phyloP scores from a whole-genome alignment of 1,140 invertebrate genomes.

The Elysia chlorotica region DNA sequence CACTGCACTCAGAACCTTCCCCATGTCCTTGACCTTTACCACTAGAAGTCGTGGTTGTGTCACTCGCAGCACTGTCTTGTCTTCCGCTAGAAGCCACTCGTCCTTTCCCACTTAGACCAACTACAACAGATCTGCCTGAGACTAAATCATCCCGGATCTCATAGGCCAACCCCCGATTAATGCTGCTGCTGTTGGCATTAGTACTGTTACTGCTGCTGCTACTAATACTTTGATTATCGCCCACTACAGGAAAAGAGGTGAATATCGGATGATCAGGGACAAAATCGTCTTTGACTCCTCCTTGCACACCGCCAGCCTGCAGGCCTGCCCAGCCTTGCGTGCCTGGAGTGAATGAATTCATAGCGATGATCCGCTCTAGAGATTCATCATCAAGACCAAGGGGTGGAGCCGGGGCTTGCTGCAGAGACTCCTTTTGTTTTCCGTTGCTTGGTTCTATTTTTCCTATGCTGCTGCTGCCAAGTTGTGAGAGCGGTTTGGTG shows the following conservation, averaged over 20 bases:
- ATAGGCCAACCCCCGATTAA: slow-evolving; percentile 39
- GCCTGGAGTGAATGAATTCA: slow-evolving; percentile 27
- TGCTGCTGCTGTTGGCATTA: too few species aligned
- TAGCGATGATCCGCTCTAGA: slow-evolving; percentile 27
- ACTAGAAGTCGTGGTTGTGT: too few species aligned
- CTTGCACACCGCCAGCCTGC: slow-evolving; percentile 5
- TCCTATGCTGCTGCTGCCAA: too few species aligned
- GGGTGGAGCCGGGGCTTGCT: too few species aligned
- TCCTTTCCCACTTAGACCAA: too few species aligned
- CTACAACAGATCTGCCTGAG: slow-evolving; percentile 28
- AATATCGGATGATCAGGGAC: slow-evolving; percentile 3
- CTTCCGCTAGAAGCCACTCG: too few species aligned
- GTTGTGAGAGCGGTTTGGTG: too few species aligned
- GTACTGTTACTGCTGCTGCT: not conserved
- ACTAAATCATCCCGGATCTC: slow-evolving; percentile 46
- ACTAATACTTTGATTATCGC: not conserved
- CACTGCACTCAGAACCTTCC: too few species aligned
- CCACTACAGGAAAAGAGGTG: not conserved
- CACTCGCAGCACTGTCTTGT: too few species aligned
- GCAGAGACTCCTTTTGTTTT: too few species aligned
- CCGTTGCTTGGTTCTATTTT: too few species aligned
- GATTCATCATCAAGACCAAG: slow-evolving; percentile 17
- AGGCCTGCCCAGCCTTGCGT: slow-evolving; percentile 20
- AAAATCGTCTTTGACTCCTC: slow-evolving; percentile 23
- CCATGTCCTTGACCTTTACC: too few species aligned